A percentile compares a stretch with the other conserved stretches of the same genome.
phyloP scores from a whole-genome alignment of 2,888 invertebrate species.

The Lysandra bellargus region DNA sequence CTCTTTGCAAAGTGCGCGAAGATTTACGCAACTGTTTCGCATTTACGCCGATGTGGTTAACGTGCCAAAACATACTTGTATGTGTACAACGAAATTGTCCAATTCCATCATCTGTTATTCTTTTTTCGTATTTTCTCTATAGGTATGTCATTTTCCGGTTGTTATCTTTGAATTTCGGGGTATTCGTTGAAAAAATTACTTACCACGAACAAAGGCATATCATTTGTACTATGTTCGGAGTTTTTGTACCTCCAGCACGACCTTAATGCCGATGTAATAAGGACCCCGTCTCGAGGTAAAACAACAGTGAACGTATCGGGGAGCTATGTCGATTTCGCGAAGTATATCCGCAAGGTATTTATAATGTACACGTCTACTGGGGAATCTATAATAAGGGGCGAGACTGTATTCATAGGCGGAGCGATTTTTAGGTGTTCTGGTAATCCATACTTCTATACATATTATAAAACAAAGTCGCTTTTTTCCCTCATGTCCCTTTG shows the following conservation, averaged over 20 bases:
- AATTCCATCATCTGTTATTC: background rate
- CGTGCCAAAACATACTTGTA: background rate
- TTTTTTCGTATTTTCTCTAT: background rate
- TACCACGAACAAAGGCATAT: constrained; percentile 56
- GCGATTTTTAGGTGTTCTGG: constrained; percentile 24
- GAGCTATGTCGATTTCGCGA: constrained; percentile 45
- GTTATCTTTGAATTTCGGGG: background rate
- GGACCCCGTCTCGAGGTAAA: background rate
- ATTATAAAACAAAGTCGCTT: no score
- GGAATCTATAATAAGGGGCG: constrained; percentile 51
- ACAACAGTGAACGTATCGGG: constrained; percentile 45
- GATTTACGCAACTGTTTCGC: background rate
- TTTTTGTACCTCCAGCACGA: background rate
- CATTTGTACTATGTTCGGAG: constrained; percentile 32
- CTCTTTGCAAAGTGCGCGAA: no score
- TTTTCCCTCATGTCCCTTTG: no score
- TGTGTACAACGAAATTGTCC: background rate
- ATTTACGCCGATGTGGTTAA: background rate
- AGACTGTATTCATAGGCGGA: constrained; percentile 37
- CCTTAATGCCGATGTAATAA: background rate
- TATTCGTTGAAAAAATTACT: background rate
- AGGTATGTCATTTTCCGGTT: background rate
- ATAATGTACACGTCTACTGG: constrained; percentile 65
- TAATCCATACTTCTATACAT: no score
- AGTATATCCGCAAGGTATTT: constrained; percentile 61